These are phyloP conservation scores for Oncorhynchus clarkii DNA, from an alignment of 2,113 vertebrate species.

Conservation along the genomic window DNA sequence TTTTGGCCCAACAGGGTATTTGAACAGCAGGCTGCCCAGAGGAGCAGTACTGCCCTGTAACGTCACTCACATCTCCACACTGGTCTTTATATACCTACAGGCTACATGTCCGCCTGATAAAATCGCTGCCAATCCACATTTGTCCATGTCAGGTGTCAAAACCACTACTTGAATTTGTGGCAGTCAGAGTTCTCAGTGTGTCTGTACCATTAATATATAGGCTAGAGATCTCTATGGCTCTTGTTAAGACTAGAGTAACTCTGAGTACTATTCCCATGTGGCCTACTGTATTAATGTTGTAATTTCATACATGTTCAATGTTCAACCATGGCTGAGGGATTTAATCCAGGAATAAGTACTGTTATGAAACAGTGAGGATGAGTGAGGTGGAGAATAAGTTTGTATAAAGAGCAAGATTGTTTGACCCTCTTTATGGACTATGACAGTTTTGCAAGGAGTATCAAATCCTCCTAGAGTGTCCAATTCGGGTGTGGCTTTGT, in stretches of 20 bases:
- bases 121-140: slow-evolving; percentile 16
- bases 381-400: not conserved
- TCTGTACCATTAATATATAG: too few relatives aligned
- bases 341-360: not conserved
- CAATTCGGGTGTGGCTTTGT: not conserved
- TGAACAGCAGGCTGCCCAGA: slow-evolving; percentile 43
- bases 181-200: too few relatives aligned
- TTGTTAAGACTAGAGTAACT: too few relatives aligned
- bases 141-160: slow-evolving; percentile 32
- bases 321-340: not conserved
- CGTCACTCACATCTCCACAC: slow-evolving; percentile 33
- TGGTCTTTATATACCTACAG: slow-evolving; percentile 41
- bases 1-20: slow-evolving; percentile 55
- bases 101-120: not conserved
- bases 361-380: not conserved
- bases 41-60: slow-evolving; percentile 27
- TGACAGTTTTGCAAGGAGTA: not conserved
- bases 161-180: slow-evolving; percentile 8
- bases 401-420: not conserved
- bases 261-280: not conserved
- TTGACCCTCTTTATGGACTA: not conserved
- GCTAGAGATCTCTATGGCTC: too few relatives aligned
- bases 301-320: not conserved
- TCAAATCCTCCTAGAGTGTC: not conserved
- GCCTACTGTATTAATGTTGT: not conserved